Evolutionary conservation across 1,140 invertebrate genomes (phyloP), one percentile per base, ranked within the genome.

Genomic region (Drosophila ananassae): DNA sequence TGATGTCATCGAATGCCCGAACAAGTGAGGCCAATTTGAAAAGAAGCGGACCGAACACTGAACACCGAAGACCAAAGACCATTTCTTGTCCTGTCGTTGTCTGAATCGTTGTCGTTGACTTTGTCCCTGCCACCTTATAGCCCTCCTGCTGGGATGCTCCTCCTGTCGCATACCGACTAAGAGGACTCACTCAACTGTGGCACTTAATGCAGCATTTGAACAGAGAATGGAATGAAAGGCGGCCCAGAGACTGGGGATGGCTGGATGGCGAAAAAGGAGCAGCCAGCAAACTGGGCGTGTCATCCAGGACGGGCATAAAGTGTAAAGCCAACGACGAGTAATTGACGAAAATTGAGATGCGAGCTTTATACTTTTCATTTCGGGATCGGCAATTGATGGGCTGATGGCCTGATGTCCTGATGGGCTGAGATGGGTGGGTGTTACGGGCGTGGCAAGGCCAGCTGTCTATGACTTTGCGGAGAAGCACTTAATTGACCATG

Each of bases 291-390:
- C 60, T 67, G 78, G 51, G 60, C 53, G 82, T 50, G 63, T 69
- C 66, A 69, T 69, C 66, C 66, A 34, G 67, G 64, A 66, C 59
- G 59, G 63, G 54, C 50, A 62, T 83, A 66, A 67, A 82, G 79
- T 83, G 56, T 54, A 79, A 80, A 57, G 67, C 54, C 53, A 73
- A 71, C 59, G 66, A 74, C 56, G 63, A 52, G 77, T 87, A 87
- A 87, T 87, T 87, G 83, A 81, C 78, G 84, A 82, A 82, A 85
- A 87, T 82, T 81, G 71, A 76, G 78, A 73, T 76, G 71, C 82
- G 56, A 87, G 67, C 63, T 63, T 76, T 79, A 69, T 74, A 79
- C 76, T 76, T 79, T 87, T 73, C 72, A 48, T 63, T 62, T 58
- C 37, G 41, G 67, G 24, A 60, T 41, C 22, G 57, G 13, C 3